Base-by-base conservation (phyloP, 2,888 invertebrate species). In the Epistrophe eligans region DNA sequence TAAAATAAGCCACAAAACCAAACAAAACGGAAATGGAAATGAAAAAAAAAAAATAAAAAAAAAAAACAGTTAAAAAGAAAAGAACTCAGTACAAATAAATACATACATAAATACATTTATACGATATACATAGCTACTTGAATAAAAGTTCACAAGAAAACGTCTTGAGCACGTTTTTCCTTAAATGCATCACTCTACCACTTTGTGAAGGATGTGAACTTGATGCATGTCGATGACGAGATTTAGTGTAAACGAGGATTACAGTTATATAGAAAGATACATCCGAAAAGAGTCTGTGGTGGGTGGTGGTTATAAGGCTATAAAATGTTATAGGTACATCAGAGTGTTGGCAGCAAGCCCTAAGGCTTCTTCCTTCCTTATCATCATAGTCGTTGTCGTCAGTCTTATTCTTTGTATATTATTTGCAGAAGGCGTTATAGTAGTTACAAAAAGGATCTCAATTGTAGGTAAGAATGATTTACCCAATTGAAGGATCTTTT, bases 111-210 rank as follows among this genome's bases (percentile, higher is more conserved):
- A 40, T 13, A 19, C 52, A 1, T 52, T 24, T 52, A 52, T 8
- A 35, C 11, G 3, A 38, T 40, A 3, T 40, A 64, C 17, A 19
- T 62, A 50, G 50, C 50, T 7, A 48, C 52, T 72, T 58, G 32
- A 79, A 77, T 72, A 67, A 62, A 62, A 60, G 38, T 84, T 48
- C 52, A 28, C 67, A 60, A 60, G 50, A 79, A 83, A 83, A 87
- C 83, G 76, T 83, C 83, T 87, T 87, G 67, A 83, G 87, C 87
- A 87, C 87, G 87, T 87, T 87, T 62, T 76, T 67, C 72, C 71
- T 82, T 62, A 87, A 87, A 87, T 79, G 87, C 83, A 62, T 62
- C 62, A 87, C 83, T 87, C 67, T 64, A 43, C 77, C 71, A 73
- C 62, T 70, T 32, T 43, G 38, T 71, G 77, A 71, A 81, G 85